phyloP scores from a whole-genome alignment of 2,113 vertebrate species.

The Phycodurus eques region DNA sequence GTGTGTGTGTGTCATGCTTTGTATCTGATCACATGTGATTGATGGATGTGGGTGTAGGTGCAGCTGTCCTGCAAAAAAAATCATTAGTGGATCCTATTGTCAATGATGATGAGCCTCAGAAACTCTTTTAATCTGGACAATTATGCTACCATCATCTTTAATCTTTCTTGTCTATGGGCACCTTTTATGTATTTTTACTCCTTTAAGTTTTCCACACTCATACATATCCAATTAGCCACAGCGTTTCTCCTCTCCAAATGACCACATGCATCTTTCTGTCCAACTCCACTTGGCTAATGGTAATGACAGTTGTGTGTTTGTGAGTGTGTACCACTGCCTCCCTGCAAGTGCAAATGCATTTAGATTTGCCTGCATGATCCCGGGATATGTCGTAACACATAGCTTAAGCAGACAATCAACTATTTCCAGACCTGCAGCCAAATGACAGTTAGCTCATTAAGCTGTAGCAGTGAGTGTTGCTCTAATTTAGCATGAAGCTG shows the following conservation, averaged over 20 bases:
- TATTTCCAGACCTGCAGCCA: slow-evolving; percentile 52
- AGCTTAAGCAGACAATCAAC: slow-evolving; percentile 53
- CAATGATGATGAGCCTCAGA: slow-evolving; percentile 57
- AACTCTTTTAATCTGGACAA: slow-evolving; percentile 48
- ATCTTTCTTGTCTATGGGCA: slow-evolving; percentile 40
- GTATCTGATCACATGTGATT: slow-evolving; percentile 35
- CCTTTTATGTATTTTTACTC: slow-evolving; percentile 21
- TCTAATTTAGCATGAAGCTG: slow-evolving; percentile 58
- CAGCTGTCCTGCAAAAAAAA: slow-evolving; percentile 33
- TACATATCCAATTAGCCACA: slow-evolving; percentile 53
- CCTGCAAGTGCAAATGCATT: slow-evolving; percentile 37
- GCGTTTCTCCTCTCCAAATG: slow-evolving; percentile 47
- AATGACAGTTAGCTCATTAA: slow-evolving; percentile 64
- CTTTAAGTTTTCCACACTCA: background rate
- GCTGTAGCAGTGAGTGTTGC: slow-evolving; percentile 33
- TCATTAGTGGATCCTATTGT: slow-evolving; percentile 54
- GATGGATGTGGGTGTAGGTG: slow-evolving; percentile 37
- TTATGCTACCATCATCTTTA: slow-evolving; percentile 55
- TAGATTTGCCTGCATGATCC: slow-evolving; percentile 38
- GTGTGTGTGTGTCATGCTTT: slow-evolving; percentile 3
- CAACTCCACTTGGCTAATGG: slow-evolving; percentile 54
- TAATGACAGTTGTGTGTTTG: slow-evolving; percentile 41
- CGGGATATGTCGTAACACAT: slow-evolving; percentile 45
- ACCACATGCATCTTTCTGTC: slow-evolving; percentile 60
- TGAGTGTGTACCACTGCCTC: slow-evolving; percentile 6